Percentiles rank a stretch among this genome's conserved stretches.
These are phyloP conservation scores for Electrophaes corylata DNA, from an alignment of 2,888 invertebrate genomes.

Conservation along the genomic window DNA sequence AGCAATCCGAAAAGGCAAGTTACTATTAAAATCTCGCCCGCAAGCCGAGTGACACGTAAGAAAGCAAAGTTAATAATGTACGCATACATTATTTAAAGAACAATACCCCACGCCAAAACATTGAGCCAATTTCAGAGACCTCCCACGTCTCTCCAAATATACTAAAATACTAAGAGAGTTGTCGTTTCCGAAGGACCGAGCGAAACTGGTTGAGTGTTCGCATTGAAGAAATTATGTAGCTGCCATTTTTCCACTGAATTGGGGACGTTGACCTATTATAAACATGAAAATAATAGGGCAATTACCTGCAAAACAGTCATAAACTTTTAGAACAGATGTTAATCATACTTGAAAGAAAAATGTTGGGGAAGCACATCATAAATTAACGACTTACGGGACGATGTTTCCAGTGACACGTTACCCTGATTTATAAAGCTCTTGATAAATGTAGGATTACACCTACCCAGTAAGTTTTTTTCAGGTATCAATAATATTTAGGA, in stretches of 20 bases:
- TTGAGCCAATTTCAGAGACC: slow-evolving; percentile 42
- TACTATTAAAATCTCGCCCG: slow-evolving; percentile 41
- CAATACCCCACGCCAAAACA: slow-evolving; percentile 53
- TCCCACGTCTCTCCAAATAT: slow-evolving; percentile 30
- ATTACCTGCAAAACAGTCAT: slow-evolving; percentile 50
- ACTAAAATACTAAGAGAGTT: slow-evolving; percentile 17
- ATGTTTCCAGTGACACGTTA: slow-evolving; percentile 30
- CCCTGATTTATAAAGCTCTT: slow-evolving; percentile 15
- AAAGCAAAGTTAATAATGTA: slow-evolving; percentile 54
- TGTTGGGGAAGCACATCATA: slow-evolving; percentile 35
- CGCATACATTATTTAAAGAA: slow-evolving; percentile 54
- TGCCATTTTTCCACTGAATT: slow-evolving; percentile 34
- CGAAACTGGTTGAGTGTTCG: slow-evolving; percentile 37
- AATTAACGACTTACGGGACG: slow-evolving; percentile 30
- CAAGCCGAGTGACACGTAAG: slow-evolving; percentile 45
- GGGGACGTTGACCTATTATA: slow-evolving; percentile 51
- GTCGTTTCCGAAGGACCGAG: slow-evolving; percentile 39
- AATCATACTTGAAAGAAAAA: slow-evolving; percentile 40
- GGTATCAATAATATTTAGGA: too few relatives aligned
- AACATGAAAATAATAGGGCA: slow-evolving; percentile 38
- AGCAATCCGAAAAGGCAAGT: slow-evolving; percentile 44
- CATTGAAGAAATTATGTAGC: slow-evolving; percentile 44
- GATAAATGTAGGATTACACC: slow-evolving; percentile 11
- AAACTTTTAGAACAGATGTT: slow-evolving; percentile 42
- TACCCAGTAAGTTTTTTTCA: neutral